Evolutionary conservation across 2,113 vertebrate genomes (phyloP), one percentile per base, ranked within the genome.

Genomic region (Percopsis transmontana): DNA sequence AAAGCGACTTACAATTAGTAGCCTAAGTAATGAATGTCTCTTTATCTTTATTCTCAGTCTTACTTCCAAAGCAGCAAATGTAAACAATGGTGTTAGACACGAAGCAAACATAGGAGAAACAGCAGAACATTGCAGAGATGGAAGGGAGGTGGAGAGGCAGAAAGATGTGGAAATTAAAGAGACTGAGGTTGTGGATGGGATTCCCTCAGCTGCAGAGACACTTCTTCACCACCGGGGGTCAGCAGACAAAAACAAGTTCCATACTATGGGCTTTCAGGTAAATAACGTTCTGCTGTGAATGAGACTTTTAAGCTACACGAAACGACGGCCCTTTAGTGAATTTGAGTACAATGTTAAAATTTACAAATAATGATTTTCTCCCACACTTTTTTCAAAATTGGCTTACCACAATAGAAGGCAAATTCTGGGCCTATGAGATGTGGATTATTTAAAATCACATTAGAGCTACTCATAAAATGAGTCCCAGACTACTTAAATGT

Each of bases 231-330:
- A 84, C 74, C 71, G 38, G 88, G 88, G 69, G 83, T 77, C 85
- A 72, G 66, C 66, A 84, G 85, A 92, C 20, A 90, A 86, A 72
- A 48, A 84, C 21, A 90, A 76, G 76, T 90, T 76, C 79, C 65
- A 69, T 14, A 87, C 89, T 0, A 0, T 84, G 1, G 77, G 84
- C 19, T 74, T 82, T 62, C 88, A 90, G 91, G 92, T 77, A 70
- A 72, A 75, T 77, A 13, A 2, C 2, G 14, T 33, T 8, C 45
- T 33, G 11, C 9, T 7, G 13, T 1, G 19, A 47, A n/a, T 3
- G 16, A 2, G 11, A 23, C 52, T 38, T 12, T 13, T n/a, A 39
- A 20, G 0, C 24, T 15, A 14, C 21, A 7, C 16, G 7, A 11
- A 38, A 58, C 16, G 16, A 44, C 12, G 12, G 42, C 42, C 42